Conservation (phyloP, 2,888 invertebrate species). For the Stictocephala bisonia region DNA sequence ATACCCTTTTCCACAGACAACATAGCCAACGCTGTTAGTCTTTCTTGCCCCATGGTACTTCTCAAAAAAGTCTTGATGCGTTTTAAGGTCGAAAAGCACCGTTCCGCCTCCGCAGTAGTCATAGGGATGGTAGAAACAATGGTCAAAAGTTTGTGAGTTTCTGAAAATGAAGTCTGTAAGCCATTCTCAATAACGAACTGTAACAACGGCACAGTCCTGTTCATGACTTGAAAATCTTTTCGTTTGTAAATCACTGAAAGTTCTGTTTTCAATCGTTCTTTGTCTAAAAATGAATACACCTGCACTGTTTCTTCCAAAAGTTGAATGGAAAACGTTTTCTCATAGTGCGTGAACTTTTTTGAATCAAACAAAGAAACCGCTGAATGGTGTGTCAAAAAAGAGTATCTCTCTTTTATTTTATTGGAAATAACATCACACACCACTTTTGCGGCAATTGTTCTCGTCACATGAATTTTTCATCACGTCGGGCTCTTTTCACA, state of each 20-base stretch:
- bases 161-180: conserved; percentile 55
- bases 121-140: conserved; percentile 46
- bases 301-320: not conserved
- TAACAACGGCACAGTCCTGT: not conserved
- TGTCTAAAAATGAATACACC: not conserved
- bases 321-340: not conserved
- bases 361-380: not conserved
- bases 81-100: conserved; percentile 57
- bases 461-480: no score
- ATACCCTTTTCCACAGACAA: conserved; percentile 52
- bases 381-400: not conserved
- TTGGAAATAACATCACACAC: not conserved
- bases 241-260: not conserved
- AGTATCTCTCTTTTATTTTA: not conserved
- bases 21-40: conserved; percentile 58
- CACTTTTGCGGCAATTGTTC: not conserved
- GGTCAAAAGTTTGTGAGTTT: conserved; percentile 57
- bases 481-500: not conserved
- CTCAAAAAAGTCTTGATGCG: conserved; percentile 58
- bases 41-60: conserved; percentile 57
- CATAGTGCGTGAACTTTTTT: no score
- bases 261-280: conserved; percentile 3
- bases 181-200: conserved; percentile 35
- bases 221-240: not conserved
- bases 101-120: conserved; percentile 57